Percentiles rank a stretch among this genome's conserved stretches.
Evolutionary conservation across 2,888 invertebrate genomes (phyloP).

Genomic region (Nipponacmea schrenckii): DNA sequence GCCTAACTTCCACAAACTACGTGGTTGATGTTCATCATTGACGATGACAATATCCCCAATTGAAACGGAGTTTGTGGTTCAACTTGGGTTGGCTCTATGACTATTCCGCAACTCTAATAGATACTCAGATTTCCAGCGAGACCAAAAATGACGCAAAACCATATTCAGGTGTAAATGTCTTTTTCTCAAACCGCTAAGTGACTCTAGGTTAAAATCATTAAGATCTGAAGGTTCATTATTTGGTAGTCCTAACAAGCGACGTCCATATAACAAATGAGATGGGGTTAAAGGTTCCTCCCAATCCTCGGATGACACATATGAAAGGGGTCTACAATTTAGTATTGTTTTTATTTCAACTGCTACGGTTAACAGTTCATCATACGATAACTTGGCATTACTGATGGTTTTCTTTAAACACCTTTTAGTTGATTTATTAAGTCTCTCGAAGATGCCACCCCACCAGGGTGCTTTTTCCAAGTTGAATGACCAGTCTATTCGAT

Average conservation of each 20-base stretch:
- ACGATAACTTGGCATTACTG: neutral
- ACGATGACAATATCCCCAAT: neutral
- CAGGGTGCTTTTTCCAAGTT: neutral
- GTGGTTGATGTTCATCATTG: neutral
- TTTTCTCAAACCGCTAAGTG: too few species aligned
- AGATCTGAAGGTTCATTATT: neutral
- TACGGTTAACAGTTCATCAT: neutral
- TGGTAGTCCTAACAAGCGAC: neutral
- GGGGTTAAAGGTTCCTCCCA: neutral
- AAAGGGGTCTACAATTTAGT: neutral
- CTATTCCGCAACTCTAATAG: neutral
- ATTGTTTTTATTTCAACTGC: neutral
- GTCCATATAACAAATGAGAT: neutral
- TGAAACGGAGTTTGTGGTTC: neutral
- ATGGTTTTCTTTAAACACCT: too few species aligned
- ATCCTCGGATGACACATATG: neutral
- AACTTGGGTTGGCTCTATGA: neutral
- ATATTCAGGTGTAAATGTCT: neutral
- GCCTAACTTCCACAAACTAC: slow-evolving; percentile 1
- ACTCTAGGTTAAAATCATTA: too few species aligned
- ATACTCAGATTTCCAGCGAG: neutral
- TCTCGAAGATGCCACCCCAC: slow-evolving; percentile 1
- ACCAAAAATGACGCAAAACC: neutral
- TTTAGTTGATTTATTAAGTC: neutral
- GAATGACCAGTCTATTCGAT: neutral